Percentiles rank a stretch among this genome's conserved stretches.
Conservation (phyloP, 1,140 invertebrate species). For the Intoshia linei region DNA sequence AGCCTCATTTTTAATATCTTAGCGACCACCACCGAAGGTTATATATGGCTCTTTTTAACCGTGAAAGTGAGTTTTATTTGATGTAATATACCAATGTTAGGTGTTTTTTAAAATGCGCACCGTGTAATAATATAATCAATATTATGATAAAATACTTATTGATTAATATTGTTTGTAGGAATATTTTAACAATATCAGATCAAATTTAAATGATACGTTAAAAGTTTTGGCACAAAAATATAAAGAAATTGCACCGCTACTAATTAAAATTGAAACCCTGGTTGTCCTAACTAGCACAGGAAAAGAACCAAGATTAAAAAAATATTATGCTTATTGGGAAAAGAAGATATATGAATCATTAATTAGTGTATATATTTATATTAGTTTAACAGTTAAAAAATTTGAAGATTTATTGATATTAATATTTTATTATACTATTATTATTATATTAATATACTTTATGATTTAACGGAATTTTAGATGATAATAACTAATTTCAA, state of each 20-base stretch:
- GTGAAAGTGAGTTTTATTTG: too few species aligned
- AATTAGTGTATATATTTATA: conserved; percentile 15
- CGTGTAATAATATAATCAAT: too few species aligned
- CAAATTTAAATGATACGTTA: too few species aligned
- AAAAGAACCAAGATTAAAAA: conserved; percentile 16
- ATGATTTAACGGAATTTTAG: conserved; percentile 13
- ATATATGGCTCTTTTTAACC: too few species aligned
- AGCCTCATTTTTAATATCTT: too few species aligned
- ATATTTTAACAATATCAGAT: conserved; percentile 34
- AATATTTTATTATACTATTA: not conserved
- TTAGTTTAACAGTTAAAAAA: too few species aligned
- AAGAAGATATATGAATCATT: conserved; percentile 20
- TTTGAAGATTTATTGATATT: not conserved
- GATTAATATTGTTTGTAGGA: conserved; percentile 26
- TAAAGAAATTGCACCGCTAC: conserved; percentile 34
- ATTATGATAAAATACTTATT: too few species aligned
- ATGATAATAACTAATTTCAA: conserved; percentile 36
- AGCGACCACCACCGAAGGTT: too few species aligned
- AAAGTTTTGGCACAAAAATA: conserved; percentile 34
- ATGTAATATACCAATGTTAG: too few species aligned
- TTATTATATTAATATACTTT: not conserved
- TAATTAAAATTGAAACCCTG: conserved; percentile 42
- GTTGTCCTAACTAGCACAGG: conserved; percentile 23
- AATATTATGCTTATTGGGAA: conserved; percentile 26
- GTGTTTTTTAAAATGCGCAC: too few species aligned